These are phyloP conservation scores for Ptychochromis oligacanthus DNA, from an alignment of 2,113 vertebrate species.

Conservation along the genomic window DNA sequence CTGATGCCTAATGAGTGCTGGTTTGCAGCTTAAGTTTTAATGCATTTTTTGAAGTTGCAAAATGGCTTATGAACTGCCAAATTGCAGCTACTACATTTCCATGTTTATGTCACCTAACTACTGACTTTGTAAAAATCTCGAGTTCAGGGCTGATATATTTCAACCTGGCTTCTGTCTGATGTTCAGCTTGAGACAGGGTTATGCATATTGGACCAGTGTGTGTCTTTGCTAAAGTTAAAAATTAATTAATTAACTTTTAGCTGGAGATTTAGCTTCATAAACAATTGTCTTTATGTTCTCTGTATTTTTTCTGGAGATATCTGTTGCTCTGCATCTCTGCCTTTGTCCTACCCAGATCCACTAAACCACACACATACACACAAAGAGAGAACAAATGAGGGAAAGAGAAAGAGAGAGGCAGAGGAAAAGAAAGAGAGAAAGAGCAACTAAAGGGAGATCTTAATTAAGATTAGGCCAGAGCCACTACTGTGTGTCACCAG, in stretches of 20 bases:
- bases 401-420: not conserved
- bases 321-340: not conserved
- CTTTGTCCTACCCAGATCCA: no score
- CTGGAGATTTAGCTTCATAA: not conserved
- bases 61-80: not conserved
- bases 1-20: no score
- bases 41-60: not conserved
- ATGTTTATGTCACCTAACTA: not conserved
- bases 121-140: not conserved
- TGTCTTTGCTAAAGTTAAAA: not conserved
- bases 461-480: conserved; percentile 52
- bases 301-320: conserved; percentile 2
- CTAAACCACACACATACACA: not conserved
- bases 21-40: no score
- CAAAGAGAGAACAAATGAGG: not conserved
- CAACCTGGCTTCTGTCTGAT: no score
- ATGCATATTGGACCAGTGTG: not conserved
- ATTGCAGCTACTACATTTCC: not conserved
- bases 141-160: not conserved
- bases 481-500: conserved; percentile 30
- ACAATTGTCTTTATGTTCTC: not conserved
- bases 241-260: not conserved
- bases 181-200: not conserved
- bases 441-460: conserved; percentile 46
- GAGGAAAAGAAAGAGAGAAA: not conserved